Conservation (phyloP, 1,140 invertebrate species). For the Euborellia annulipes region DNA sequence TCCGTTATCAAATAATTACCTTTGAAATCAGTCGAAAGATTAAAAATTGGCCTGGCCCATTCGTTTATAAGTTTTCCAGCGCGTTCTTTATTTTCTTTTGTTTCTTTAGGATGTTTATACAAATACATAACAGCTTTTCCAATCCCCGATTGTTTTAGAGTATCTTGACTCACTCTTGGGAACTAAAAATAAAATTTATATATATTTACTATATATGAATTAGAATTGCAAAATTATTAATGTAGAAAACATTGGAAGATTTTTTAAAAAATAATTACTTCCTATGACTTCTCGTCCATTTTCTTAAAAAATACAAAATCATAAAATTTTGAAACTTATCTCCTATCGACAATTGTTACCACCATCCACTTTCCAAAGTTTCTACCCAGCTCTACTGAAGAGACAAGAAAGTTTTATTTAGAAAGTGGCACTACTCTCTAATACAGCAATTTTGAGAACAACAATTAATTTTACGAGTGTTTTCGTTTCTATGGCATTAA, state of each 20-base stretch:
- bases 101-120: conserved; percentile 97
- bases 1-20: conserved; percentile 28
- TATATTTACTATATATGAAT: not conserved
- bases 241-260: no score
- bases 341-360: no score
- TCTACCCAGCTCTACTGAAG: no score
- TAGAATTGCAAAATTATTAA: not conserved
- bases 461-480: no score
- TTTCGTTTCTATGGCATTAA: no score
- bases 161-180: conserved; percentile 71
- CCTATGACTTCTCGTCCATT: no score
- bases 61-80: conserved; percentile 89
- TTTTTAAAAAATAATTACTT: conserved; percentile 3
- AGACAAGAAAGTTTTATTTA: no score
- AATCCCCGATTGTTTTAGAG: conserved; percentile 86
- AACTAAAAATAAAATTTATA: conserved; percentile 49
- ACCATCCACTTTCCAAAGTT: no score
- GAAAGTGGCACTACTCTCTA: no score
- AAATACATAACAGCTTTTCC: conserved; percentile 99
- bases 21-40: conserved; percentile 89
- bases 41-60: conserved; percentile 94
- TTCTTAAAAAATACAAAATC: no score
- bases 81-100: conserved; percentile 78
- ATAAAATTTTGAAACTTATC: no score
- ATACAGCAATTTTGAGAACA: no score